Evolutionary conservation across 2,113 vertebrate species (phyloP).

Genomic region (Sardina pilchardus): DNA sequence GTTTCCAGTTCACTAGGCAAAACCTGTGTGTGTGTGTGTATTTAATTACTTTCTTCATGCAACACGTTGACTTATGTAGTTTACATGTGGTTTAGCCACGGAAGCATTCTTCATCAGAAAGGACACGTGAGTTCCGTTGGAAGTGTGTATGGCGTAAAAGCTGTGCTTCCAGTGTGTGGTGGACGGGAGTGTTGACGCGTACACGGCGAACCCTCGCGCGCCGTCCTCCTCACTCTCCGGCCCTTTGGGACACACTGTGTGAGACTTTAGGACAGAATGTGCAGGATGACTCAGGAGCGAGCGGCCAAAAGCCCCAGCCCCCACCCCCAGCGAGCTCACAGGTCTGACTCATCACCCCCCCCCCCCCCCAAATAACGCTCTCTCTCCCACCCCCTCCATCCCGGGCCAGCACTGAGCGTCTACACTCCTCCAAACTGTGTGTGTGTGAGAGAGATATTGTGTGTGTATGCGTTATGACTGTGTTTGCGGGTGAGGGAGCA

Average conservation of each 20-base stretch:
- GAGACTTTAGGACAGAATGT: slow-evolving; percentile 16
- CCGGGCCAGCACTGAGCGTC: not conserved
- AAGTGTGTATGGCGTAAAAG: not conserved
- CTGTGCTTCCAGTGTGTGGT: not conserved
- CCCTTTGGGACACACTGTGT: not conserved
- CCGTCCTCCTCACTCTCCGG: not conserved
- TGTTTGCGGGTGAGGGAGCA: too few species aligned
- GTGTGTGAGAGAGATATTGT: not conserved
- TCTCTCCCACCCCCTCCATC: not conserved
- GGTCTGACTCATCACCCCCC: slow-evolving; percentile 47
- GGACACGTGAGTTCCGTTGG: not conserved
- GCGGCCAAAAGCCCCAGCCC: slow-evolving; percentile 38
- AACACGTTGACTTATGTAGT: not conserved
- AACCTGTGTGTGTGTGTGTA: not conserved
- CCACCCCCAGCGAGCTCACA: slow-evolving; percentile 29
- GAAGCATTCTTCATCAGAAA: not conserved
- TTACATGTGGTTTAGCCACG: not conserved
- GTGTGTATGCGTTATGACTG: too few species aligned
- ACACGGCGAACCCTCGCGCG: not conserved
- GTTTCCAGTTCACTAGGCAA: not conserved
- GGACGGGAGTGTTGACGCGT: not conserved
- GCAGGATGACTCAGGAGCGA: slow-evolving; percentile 48
- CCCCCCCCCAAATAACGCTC: not conserved
- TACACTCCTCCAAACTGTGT: not conserved
- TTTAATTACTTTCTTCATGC: not conserved